Evolutionary conservation across 2,888 invertebrate species (phyloP).

Genomic region (Athrips mouffetella): DNA sequence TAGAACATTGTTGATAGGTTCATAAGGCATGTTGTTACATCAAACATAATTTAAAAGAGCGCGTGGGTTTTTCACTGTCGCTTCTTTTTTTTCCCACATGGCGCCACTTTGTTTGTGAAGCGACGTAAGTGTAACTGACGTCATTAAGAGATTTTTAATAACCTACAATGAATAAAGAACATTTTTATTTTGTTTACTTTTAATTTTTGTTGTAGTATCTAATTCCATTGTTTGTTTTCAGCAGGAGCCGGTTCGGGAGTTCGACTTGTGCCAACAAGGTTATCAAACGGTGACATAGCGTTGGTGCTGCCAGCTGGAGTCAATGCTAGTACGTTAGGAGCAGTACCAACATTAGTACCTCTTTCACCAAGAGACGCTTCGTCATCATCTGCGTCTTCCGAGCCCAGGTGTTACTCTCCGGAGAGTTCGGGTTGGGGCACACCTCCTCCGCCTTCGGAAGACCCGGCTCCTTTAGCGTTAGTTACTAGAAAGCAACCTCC

Average conservation of each 20-base stretch:
- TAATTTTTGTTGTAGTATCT: not conserved
- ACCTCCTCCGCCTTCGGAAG: constrained; percentile 60
- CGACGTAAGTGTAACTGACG: too few relatives aligned
- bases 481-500: constrained; percentile 82
- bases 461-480: constrained; percentile 81
- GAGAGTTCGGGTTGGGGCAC: constrained; percentile 74
- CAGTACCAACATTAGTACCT: constrained; percentile 84
- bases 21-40: too few relatives aligned
- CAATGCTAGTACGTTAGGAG: constrained; percentile 67
- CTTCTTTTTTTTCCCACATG: too few relatives aligned
- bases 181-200: not conserved
- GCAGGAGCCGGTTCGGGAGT: constrained; percentile 85
- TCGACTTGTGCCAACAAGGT: constrained; percentile 87
- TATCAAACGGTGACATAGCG: constrained; percentile 91
- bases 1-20: too few relatives aligned
- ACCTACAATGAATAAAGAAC: not conserved
- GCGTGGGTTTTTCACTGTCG: too few relatives aligned
- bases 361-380: constrained; percentile 86
- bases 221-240: constrained; percentile 28
- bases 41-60: too few relatives aligned
- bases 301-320: constrained; percentile 85
- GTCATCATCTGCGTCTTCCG: constrained; percentile 82
- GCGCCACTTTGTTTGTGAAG: too few relatives aligned
- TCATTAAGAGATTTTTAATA: too few relatives aligned
- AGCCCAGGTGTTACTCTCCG: constrained; percentile 78